Evolutionary conservation across 2,888 invertebrate genomes (phyloP).

Genomic region (Celastrina argiolus): DNA sequence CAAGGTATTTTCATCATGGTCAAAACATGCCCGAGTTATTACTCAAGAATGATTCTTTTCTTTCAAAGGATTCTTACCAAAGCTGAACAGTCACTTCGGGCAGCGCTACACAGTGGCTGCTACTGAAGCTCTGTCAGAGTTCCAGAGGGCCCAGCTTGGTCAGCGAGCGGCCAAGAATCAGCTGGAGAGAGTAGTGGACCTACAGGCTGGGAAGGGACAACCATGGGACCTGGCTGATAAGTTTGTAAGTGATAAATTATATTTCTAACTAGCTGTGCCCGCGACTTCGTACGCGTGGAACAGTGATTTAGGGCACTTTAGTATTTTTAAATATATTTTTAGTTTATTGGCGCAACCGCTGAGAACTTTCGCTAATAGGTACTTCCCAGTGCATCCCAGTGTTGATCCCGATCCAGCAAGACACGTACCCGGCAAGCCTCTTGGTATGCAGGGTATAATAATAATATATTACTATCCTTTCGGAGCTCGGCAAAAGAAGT

Average conservation of each 20-base stretch:
- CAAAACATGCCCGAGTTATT: background rate
- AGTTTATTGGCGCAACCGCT: no score
- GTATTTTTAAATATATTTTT: no score
- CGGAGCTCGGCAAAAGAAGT: no score
- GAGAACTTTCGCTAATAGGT: no score
- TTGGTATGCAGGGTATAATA: no score
- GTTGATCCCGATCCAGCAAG: no score
- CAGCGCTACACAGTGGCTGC: constrained; percentile 85
- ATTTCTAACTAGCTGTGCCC: no score
- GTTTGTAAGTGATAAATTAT: constrained; percentile 72
- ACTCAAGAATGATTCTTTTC: background rate
- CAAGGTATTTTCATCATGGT: background rate
- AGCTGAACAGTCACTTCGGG: constrained; percentile 81
- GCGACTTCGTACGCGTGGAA: no score
- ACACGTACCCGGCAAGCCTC: no score
- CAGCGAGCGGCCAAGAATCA: constrained; percentile 78
- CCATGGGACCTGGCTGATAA: constrained; percentile 80
- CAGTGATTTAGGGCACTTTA: no score
- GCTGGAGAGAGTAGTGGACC: constrained; percentile 75
- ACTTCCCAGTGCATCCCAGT: no score
- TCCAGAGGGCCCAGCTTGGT: constrained; percentile 80
- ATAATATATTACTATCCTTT: no score
- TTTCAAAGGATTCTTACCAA: constrained; percentile 80
- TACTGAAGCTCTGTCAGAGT: constrained; percentile 84
- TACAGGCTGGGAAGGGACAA: constrained; percentile 80